These are phyloP conservation scores for Pachydiplax longipennis DNA, from an alignment of 2,888 invertebrate species.

Conservation along the genomic window DNA sequence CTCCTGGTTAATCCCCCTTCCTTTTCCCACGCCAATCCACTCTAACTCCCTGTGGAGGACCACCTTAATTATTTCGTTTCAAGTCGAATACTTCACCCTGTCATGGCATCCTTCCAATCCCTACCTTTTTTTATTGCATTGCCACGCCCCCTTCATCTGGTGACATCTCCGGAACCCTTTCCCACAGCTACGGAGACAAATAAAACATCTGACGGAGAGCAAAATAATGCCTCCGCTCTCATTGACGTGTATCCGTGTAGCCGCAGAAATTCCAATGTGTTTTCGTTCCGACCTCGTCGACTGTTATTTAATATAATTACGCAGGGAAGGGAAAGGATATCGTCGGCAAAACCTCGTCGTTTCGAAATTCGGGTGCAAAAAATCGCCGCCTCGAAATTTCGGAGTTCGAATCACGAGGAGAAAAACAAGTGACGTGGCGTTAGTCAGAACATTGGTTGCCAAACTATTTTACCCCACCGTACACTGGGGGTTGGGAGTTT, in stretches of 20 bases:
- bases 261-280: too few relatives aligned
- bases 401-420: too few relatives aligned
- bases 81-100: background rate
- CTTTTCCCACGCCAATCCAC: background rate
- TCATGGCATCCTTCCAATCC: background rate
- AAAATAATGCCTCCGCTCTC: background rate
- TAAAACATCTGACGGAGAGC: background rate
- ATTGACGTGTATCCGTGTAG: background rate
- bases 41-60: background rate
- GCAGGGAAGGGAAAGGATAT: too few relatives aligned
- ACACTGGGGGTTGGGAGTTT: too few relatives aligned
- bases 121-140: background rate
- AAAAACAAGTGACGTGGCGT: too few relatives aligned
- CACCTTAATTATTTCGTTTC: background rate
- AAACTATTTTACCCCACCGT: too few relatives aligned
- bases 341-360: too few relatives aligned
- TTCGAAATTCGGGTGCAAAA: too few relatives aligned
- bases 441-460: too few relatives aligned
- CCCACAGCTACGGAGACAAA: background rate
- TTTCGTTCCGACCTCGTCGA: background rate
- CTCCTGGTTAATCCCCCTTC: background rate
- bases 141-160: background rate
- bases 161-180: background rate
- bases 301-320: too few relatives aligned
- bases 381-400: too few relatives aligned